Evolutionary conservation across 2,797 vertebrate species (phyloP), one percentile per base, ranked within the genome.

Genomic region (Fringilla coelebs): DNA sequence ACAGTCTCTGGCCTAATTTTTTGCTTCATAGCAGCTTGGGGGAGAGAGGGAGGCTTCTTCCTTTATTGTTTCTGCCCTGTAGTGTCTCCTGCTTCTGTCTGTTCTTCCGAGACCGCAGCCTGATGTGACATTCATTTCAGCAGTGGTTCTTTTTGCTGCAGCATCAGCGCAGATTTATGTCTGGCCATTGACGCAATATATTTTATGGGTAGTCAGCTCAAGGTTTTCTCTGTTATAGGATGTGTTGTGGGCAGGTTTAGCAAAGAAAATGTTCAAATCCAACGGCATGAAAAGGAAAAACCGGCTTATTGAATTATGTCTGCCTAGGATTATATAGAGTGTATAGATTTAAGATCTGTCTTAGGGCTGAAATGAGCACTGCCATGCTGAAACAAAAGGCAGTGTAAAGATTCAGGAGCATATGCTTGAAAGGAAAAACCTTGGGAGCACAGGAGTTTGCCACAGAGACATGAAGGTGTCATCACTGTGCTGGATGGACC

Each of bases 171-270:
- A 94, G 85, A 93, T 96, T 94, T 88, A 94, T 89, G 68, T 60
- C 49, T 85, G 80, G 74, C 78, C 84, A 15, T 76, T 71, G 72
- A 54, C 43, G 51, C 58, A 83, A 14, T 73, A 28, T 92, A 25
- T 91, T 96, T 93, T 75, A 84, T 88, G 58, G 40, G 65, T 72
- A 91, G 65, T 90, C 89, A 83, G 65, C 92, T 94, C 82, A 95
- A 94, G 94, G 94, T 94, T 94, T 55, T 80, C n/a, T 46, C 61
- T 92, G 60, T 66, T 91, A 62, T 1, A 51, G 85, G 45, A 45
- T 45, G 46, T 76, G 45, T 60, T 83, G 54, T 85, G 70, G 55
- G 65, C 52, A 90, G 74, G 60, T 78, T 82, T 84, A 79, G 55
- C 40, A 71, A 52, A 67, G 57, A 70, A 82, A 79, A 51, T 2